Percentiles rank a stretch among this genome's conserved stretches.
Evolutionary conservation across 2,888 invertebrate genomes (phyloP).

Genomic region (Celastrina argiolus): DNA sequence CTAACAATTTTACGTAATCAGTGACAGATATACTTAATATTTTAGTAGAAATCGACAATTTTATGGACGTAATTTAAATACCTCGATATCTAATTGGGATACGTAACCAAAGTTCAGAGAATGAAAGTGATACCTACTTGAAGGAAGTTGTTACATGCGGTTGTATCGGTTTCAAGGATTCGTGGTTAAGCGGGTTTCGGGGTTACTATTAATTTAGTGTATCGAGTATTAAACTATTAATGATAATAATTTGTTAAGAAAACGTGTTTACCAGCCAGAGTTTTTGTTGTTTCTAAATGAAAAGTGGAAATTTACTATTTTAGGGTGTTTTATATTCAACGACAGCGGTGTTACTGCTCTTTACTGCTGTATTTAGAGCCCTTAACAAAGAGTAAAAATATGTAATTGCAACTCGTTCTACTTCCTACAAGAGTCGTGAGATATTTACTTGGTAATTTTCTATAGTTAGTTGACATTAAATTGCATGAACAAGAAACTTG

Average conservation of each 20-base stretch:
- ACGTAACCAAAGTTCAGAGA: conserved; percentile 20
- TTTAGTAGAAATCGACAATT: not conserved
- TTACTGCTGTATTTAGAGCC: not conserved
- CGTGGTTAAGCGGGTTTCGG: conserved; percentile 46
- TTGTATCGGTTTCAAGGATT: conserved; percentile 69
- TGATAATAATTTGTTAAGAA: not conserved
- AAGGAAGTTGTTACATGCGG: conserved; percentile 61
- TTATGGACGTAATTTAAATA: not conserved
- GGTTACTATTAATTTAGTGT: conserved; percentile 35
- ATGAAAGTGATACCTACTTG: conserved; percentile 37
- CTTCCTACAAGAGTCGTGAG: conserved; percentile 16
- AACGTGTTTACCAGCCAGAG: not conserved
- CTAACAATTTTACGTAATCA: not conserved
- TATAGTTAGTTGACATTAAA: conserved; percentile 21
- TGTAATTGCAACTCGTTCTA: conserved; percentile 3
- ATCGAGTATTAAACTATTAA: not conserved
- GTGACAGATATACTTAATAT: not conserved
- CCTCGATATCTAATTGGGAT: conserved; percentile 3
- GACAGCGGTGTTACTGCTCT: not conserved
- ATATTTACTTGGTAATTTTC: conserved; percentile 18
- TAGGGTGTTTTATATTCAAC: not conserved
- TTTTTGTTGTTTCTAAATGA: not conserved
- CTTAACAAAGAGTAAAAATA: not conserved
- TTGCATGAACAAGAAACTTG: conserved; percentile 18
- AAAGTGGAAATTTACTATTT: not conserved